phyloP scores from a whole-genome alignment of 2,888 invertebrate genomes.

The Uropetala carovei region DNA sequence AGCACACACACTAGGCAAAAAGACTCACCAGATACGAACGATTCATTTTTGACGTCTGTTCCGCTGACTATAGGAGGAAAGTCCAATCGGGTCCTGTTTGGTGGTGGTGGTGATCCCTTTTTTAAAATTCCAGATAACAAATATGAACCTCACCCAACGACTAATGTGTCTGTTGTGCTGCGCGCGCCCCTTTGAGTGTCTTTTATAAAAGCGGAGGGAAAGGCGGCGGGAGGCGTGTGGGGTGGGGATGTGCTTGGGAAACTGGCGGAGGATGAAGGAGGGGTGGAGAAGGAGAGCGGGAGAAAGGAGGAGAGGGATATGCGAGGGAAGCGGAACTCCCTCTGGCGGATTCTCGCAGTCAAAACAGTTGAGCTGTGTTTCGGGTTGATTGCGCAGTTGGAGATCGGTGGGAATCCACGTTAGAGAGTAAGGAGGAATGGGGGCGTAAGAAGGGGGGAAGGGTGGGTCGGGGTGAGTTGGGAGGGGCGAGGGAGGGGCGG shows the following conservation, averaged over 20 bases:
- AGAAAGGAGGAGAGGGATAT: background rate
- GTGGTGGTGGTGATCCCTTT: no score
- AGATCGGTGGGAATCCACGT: background rate
- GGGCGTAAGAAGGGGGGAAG: no score
- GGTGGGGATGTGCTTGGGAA: background rate
- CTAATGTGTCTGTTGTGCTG: background rate
- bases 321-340: background rate
- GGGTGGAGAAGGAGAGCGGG: background rate
- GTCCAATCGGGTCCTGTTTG: no score
- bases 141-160: background rate
- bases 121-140: no score
- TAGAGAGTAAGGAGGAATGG: no score
- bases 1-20: background rate
- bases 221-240: background rate
- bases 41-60: background rate
- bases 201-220: slow-evolving; percentile 16
- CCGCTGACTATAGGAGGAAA: no score
- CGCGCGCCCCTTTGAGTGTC: background rate
- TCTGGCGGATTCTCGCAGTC: slow-evolving; percentile 11
- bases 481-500: background rate
- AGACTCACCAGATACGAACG: background rate
- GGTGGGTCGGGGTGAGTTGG: background rate
- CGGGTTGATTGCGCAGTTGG: slow-evolving; percentile 12
- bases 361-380: slow-evolving; percentile 32
- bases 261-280: background rate